Evolutionary conservation across 1,140 invertebrate genomes (phyloP).

Genomic region (Hormaphis cornu): DNA sequence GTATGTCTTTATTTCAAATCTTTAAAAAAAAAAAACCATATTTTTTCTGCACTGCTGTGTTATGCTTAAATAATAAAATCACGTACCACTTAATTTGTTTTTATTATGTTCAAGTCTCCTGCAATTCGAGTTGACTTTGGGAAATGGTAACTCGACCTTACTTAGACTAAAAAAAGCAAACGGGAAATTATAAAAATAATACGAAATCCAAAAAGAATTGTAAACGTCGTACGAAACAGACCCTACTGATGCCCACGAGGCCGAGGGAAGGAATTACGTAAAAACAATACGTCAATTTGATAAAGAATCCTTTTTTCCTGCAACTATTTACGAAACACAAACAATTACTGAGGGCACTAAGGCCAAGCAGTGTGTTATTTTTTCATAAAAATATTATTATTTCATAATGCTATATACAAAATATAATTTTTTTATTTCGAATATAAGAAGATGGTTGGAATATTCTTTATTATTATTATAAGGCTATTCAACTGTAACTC

Average conservation of each 20-base stretch:
- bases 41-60: background rate
- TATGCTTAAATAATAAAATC: slow-evolving; percentile 4
- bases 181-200: slow-evolving; percentile 21
- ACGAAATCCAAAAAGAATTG: slow-evolving; percentile 14
- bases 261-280: slow-evolving; percentile 22
- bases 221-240: slow-evolving; percentile 8
- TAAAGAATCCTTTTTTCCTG: slow-evolving; percentile 25
- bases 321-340: background rate
- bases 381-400: slow-evolving; percentile 30
- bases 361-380: slow-evolving; percentile 23
- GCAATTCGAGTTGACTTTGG: background rate
- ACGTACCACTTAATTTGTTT: background rate
- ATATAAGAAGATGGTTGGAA: slow-evolving; percentile 16
- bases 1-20: too few species aligned
- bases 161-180: slow-evolving; percentile 1
- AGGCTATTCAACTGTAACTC: slow-evolving; percentile 28
- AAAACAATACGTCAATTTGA: slow-evolving; percentile 30
- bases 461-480: slow-evolving; percentile 25
- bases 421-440: background rate
- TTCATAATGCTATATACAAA: slow-evolving; percentile 26
- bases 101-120: background rate
- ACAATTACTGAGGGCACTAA: slow-evolving; percentile 17
- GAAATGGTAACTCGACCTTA: background rate
- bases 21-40: too few species aligned
- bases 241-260: background rate